Base-by-base conservation (phyloP, 2,888 invertebrate species). In the Eupsilia transversa region DNA sequence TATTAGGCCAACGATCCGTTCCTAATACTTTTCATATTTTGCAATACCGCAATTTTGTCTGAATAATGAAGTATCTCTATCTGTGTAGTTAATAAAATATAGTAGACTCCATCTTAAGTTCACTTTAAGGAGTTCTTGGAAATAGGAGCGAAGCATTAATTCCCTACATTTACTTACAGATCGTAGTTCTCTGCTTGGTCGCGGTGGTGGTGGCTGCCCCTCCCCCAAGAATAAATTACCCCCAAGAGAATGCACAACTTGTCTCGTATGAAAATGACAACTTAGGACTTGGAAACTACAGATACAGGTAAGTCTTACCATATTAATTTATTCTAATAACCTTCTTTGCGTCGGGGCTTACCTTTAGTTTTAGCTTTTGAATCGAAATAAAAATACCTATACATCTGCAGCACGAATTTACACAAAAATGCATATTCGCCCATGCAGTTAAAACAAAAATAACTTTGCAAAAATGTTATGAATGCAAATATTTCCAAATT, bases 211-310 rank as follows among this genome's bases (percentile, higher is more conserved):
- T 80, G 5, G 91, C 93, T 20, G 92, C 92, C 0, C 90, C 91
- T 73, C 89, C 75, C 35, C 27, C 63, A 59, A 72, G 49, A 52
- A 0, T 74, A n/a, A 68, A 14, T 72, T 90, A 85, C 77, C 61
- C 77, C 30, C 41, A 92, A 89, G 80, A 93, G 71, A 94, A 97
- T 63, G 97, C 96, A 3, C 93, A 94, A 81, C 91, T 97, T 80
- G 76, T 96, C 54, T 94, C 93, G 79, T 96, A 94, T 86, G 96
- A 97, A 35, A 96, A 94, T 83, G 96, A 97, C 83, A 97, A 97
- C 74, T 91, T 95, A 81, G 97, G 96, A n/a, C 86, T 93, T 33
- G 95, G 96, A 71, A 92, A 94, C 80, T 97, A 96, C 89, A 93
- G 89, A 82, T 97, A 92, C 84, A 89, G 86, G 96, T 96, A 89